These are phyloP conservation scores for Gadus chalcogrammus DNA, from an alignment of 2,113 vertebrate species.

Conservation along the genomic window DNA sequence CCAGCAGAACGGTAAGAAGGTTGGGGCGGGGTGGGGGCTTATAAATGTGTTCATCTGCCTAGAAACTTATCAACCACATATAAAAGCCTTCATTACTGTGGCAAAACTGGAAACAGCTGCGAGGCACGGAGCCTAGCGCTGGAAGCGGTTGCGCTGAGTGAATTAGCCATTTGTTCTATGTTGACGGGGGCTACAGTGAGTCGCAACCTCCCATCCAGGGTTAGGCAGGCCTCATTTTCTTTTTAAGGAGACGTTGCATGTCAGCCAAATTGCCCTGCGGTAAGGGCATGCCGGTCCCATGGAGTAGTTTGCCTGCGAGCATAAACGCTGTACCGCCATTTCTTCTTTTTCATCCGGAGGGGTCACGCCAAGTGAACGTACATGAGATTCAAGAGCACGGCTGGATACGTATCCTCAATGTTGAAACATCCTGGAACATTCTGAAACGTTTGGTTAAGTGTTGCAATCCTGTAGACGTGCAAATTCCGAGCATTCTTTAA, in stretches of 20 bases:
- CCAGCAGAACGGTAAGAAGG: background rate
- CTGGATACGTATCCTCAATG: no score
- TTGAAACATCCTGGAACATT: no score
- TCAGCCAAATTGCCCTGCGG: constrained; percentile 7
- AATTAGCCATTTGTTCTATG: constrained; percentile 49
- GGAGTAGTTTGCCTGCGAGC: background rate
- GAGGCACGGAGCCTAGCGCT: constrained; percentile 23
- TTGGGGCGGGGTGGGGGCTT: constrained; percentile 5
- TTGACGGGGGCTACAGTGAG: constrained; percentile 15
- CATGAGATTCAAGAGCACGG: no score
- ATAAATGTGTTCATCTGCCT: constrained; percentile 28
- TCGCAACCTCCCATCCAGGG: constrained; percentile 3
- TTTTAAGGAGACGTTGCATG: background rate
- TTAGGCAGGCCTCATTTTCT: constrained; percentile 7
- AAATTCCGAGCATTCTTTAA: no score
- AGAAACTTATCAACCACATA: constrained; percentile 44
- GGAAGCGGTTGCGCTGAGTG: constrained; percentile 30
- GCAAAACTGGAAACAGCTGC: constrained; percentile 50
- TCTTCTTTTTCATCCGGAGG: background rate
- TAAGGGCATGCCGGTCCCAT: background rate
- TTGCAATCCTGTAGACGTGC: no score
- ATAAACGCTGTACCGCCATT: background rate
- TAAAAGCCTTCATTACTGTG: constrained; percentile 44
- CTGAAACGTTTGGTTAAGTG: no score
- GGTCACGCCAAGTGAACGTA: background rate